phyloP scores from a whole-genome alignment of 2,113 vertebrate genomes.

The Notarius quadriscutis region DNA sequence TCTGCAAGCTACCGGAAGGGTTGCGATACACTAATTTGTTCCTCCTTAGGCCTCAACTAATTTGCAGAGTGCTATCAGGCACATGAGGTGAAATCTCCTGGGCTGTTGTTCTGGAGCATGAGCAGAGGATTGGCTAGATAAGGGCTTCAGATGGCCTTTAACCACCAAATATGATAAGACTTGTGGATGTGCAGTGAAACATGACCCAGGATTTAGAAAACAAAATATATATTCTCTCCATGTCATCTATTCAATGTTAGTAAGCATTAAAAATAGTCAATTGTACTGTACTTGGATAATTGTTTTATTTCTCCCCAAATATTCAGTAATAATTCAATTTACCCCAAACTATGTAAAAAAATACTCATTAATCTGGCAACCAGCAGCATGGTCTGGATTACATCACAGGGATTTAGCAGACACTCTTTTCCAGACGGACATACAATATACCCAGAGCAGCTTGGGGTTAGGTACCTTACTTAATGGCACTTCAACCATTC shows the following conservation, averaged over 20 bases:
- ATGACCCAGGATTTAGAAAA: neutral
- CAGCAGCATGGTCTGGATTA: conserved; percentile 50
- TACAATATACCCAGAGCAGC: no score
- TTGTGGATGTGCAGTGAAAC: conserved; percentile 9
- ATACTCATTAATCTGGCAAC: conserved; percentile 67
- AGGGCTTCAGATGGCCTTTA: conserved; percentile 26
- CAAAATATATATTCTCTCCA: neutral
- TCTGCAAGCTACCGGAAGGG: conserved; percentile 44
- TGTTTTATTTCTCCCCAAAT: neutral
- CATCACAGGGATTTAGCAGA: no score
- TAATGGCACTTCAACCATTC: no score
- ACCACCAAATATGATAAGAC: neutral
- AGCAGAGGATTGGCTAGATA: conserved; percentile 4
- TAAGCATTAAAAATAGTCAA: neutral
- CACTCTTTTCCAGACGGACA: no score
- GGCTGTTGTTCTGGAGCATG: conserved; percentile 21
- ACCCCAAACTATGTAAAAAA: conserved; percentile 51
- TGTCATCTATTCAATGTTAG: neutral
- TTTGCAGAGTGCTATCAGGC: conserved; percentile 57
- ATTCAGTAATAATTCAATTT: neutral
- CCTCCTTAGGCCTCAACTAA: conserved; percentile 32
- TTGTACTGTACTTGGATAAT: neutral
- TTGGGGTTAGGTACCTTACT: no score
- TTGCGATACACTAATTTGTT: conserved; percentile 31
- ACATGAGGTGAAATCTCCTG: conserved; percentile 1